These are phyloP conservation scores for Rhysida immarginata DNA, from an alignment of 1,140 invertebrate genomes.

Conservation along the genomic window DNA sequence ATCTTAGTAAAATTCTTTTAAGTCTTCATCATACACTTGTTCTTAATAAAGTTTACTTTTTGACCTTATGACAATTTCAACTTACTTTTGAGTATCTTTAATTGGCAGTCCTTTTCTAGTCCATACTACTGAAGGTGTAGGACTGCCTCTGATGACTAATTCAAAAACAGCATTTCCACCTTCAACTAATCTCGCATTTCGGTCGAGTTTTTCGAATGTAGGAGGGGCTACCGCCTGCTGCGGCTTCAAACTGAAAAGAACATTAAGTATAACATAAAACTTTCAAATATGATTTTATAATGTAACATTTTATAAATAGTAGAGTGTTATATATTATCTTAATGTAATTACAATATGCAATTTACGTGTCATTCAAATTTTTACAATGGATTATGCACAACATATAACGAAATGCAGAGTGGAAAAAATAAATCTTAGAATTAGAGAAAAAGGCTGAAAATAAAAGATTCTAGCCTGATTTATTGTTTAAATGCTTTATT, in stretches of 20 bases:
- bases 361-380: no score
- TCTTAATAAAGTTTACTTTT: no score
- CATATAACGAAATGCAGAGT: no score
- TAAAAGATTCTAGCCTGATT: no score
- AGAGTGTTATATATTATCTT: no score
- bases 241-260: conserved; percentile 14
- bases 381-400: no score
- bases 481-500: no score
- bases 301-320: no score
- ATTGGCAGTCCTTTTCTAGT: conserved; percentile 71
- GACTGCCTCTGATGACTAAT: conserved; percentile 74
- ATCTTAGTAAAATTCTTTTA: neutral
- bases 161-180: conserved; percentile 85
- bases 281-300: no score
- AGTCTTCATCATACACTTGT: neutral
- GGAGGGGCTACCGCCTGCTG: conserved; percentile 52
- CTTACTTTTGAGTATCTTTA: conserved; percentile 27
- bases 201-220: conserved; percentile 83
- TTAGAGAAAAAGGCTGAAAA: neutral
- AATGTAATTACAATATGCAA: no score
- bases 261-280: no score
- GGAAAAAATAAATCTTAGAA: neutral
- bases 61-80: no score
- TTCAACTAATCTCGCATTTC: conserved; percentile 81
- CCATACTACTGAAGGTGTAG: conserved; percentile 88